Percentiles rank a stretch among this genome's conserved stretches.
These are phyloP conservation scores for Apodemia hepburni DNA, from an alignment of 2,888 invertebrate species.

Conservation along the genomic window DNA sequence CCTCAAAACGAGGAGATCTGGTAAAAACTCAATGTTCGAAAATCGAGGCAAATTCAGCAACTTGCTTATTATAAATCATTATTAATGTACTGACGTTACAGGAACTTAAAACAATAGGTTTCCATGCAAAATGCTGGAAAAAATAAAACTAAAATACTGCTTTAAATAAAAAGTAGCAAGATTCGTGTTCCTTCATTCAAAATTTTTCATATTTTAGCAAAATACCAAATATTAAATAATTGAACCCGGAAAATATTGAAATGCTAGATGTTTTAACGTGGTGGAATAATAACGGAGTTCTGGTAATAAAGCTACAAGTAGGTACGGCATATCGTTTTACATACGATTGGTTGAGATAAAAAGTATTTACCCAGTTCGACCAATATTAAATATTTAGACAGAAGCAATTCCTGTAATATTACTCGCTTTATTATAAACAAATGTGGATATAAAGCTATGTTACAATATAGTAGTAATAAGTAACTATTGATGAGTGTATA, in stretches of 20 bases:
- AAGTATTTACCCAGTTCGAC: neutral
- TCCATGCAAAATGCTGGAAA: too few relatives aligned
- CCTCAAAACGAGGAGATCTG: too few relatives aligned
- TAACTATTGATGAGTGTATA: too few relatives aligned
- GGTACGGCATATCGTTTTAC: neutral
- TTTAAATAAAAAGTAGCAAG: neutral
- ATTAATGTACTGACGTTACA: too few relatives aligned
- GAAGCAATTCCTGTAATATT: neutral
- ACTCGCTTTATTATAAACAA: neutral
- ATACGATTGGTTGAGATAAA: neutral
- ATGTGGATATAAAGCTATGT: neutral
- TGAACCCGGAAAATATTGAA: neutral
- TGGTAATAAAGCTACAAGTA: neutral
- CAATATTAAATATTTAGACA: neutral
- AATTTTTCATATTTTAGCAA: neutral
- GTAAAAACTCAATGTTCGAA: too few relatives aligned
- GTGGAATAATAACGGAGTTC: neutral
- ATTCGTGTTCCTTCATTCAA: neutral
- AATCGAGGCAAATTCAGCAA: too few relatives aligned
- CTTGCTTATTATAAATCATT: too few relatives aligned
- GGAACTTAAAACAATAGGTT: too few relatives aligned
- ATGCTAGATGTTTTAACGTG: neutral
- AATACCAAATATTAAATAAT: neutral
- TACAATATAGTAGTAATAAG: neutral
- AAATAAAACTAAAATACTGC: too few relatives aligned